A percentile compares a stretch with the other conserved stretches of the same genome.
Conservation (phyloP, 2,113 vertebrate species). For the Pollachius pollachius region DNA sequence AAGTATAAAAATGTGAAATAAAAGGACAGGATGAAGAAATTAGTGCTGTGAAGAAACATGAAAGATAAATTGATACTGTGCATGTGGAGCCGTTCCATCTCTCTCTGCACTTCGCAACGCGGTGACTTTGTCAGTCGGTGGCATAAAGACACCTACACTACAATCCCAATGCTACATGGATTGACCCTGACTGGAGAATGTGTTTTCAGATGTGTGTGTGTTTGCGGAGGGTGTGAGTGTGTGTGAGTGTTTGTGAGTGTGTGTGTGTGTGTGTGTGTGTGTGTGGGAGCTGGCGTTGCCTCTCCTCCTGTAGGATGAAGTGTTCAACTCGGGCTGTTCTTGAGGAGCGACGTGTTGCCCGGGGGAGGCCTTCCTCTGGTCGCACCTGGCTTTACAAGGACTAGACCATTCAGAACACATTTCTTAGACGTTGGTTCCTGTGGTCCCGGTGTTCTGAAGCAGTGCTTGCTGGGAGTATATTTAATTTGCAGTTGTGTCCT, state of each 20-base stretch:
- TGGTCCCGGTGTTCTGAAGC: too few relatives aligned
- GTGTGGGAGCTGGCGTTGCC: background rate
- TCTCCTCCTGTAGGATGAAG: background rate
- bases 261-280: background rate
- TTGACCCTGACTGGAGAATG: background rate
- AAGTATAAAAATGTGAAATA: too few relatives aligned
- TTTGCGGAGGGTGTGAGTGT: conserved; percentile 13
- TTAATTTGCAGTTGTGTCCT: too few relatives aligned
- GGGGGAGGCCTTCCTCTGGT: background rate
- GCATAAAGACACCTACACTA: background rate
- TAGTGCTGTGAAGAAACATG: too few relatives aligned
- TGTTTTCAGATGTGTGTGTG: background rate
- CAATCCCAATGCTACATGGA: background rate
- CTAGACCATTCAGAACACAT: too few relatives aligned
- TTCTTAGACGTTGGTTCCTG: too few relatives aligned
- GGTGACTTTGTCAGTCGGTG: background rate
- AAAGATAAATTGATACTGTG: too few relatives aligned
- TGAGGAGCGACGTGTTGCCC: background rate
- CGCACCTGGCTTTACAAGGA: background rate
- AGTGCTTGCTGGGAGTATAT: too few relatives aligned
- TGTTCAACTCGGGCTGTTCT: background rate
- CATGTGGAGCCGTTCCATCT: too few relatives aligned
- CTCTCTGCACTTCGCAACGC: too few relatives aligned
- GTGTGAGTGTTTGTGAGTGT: conserved; percentile 1
- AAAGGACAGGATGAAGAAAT: too few relatives aligned